A percentile compares a stretch with the other conserved stretches of the same genome.
These are phyloP conservation scores for Polia nebulosa DNA, from an alignment of 2,888 invertebrate species.

Conservation along the genomic window DNA sequence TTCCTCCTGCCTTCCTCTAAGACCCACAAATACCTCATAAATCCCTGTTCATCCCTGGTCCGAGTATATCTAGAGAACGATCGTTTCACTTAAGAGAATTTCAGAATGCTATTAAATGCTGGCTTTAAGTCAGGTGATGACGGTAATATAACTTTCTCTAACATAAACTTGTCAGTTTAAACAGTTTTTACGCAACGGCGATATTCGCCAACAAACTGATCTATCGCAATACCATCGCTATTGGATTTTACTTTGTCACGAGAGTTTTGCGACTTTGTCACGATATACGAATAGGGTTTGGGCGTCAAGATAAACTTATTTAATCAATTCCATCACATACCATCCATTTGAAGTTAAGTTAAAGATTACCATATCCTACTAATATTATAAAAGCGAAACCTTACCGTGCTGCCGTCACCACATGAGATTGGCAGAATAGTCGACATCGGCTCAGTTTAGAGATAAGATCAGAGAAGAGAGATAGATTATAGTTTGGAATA, in stretches of 20 bases:
- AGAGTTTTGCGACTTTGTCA: slow-evolving; percentile 16
- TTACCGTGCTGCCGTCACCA: no score
- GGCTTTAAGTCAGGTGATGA: slow-evolving; percentile 20
- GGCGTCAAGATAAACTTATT: slow-evolving; percentile 17
- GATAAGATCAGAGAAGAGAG: no score
- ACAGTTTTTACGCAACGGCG: slow-evolving; percentile 50
- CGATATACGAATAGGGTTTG: slow-evolving; percentile 5
- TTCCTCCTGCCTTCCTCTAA: slow-evolving; percentile 6
- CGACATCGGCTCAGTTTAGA: no score
- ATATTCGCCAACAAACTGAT: slow-evolving; percentile 40
- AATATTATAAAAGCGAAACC: no score
- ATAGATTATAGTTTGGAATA: no score
- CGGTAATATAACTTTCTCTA: slow-evolving; percentile 48
- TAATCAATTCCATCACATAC: neutral
- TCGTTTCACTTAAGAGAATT: slow-evolving; percentile 31
- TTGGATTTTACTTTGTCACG: slow-evolving; percentile 46
- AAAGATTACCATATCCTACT: neutral
- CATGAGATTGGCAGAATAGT: no score
- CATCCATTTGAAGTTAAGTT: neutral
- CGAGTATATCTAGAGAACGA: slow-evolving; percentile 25
- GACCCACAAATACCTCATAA: slow-evolving; percentile 17
- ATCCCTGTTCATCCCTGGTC: slow-evolving; percentile 37
- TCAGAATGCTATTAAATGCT: slow-evolving; percentile 30
- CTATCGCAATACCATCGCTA: slow-evolving; percentile 47
- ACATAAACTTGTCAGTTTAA: slow-evolving; percentile 50